Evolutionary conservation across 2,113 vertebrate species (phyloP).

Genomic region (Albula glossodonta): DNA sequence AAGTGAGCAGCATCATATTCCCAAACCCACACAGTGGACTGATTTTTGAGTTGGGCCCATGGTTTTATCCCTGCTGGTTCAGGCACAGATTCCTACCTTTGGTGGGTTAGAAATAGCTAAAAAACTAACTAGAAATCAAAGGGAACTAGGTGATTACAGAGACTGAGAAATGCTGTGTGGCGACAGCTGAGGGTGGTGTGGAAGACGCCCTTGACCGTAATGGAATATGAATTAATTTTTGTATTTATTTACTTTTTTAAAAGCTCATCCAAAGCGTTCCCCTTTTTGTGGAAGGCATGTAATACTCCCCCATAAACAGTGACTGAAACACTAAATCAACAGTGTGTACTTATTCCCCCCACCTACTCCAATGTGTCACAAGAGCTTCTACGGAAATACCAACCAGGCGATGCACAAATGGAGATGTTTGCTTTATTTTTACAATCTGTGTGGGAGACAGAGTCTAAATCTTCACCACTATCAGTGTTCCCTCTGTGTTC

Average conservation of each 20-base stretch:
- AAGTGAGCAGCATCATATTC: too few relatives aligned
- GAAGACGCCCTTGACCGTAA: not conserved
- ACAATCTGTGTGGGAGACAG: not conserved
- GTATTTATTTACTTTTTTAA: not conserved
- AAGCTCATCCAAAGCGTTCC: not conserved
- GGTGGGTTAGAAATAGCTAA: not conserved
- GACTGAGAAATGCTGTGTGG: not conserved
- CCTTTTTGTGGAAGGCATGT: not conserved
- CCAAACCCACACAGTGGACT: not conserved
- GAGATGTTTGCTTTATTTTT: not conserved
- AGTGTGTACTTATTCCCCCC: not conserved
- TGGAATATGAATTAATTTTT: not conserved
- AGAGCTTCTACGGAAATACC: not conserved
- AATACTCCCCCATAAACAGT: not conserved
- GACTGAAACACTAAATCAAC: not conserved
- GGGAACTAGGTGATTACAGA: not conserved
- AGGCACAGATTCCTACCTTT: not conserved
- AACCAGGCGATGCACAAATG: not conserved
- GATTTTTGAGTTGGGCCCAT: not conserved
- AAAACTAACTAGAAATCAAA: not conserved
- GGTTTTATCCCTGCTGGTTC: not conserved
- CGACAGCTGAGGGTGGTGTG: not conserved
- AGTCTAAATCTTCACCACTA: not conserved
- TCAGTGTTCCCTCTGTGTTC: slow-evolving; percentile 1
- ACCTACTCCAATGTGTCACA: not conserved